Percentiles rank a stretch among this genome's conserved stretches.
Evolutionary conservation across 2,113 vertebrate species (phyloP).

Genomic region (Hyla sarda): DNA sequence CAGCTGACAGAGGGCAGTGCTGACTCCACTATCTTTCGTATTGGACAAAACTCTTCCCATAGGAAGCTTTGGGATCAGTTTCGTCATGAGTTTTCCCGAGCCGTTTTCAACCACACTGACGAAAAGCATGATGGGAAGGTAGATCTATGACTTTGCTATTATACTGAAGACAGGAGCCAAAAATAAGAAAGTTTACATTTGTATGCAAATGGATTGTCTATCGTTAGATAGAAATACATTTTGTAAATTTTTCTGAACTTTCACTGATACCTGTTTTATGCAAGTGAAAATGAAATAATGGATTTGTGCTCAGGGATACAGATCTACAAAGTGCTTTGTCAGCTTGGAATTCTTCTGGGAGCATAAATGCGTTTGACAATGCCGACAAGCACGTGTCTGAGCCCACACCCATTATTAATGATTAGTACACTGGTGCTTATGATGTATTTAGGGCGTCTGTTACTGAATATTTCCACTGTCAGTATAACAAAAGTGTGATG

Average conservation of each 20-base stretch:
- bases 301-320: conserved; percentile 58
- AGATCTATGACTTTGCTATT: background rate
- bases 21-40: no score
- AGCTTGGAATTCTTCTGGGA: conserved; percentile 65
- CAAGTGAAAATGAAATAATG: conserved; percentile 61
- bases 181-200: background rate
- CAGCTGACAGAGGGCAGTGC: no score
- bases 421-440: conserved; percentile 67
- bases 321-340: conserved; percentile 63
- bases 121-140: background rate
- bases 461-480: conserved; percentile 78
- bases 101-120: background rate
- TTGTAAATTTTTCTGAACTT: background rate
- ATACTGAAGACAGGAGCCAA: no score
- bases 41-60: no score
- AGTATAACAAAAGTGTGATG: conserved; percentile 82
- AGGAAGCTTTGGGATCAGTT: background rate
- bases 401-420: conserved; percentile 68
- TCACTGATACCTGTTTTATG: conserved; percentile 7
- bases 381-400: conserved; percentile 64
- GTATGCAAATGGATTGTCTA: background rate
- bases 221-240: background rate
- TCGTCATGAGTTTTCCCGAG: background rate
- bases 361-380: conserved; percentile 62
- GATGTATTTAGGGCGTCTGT: conserved; percentile 73